Percentiles rank a stretch among this genome's conserved stretches.
Evolutionary conservation across 2,888 invertebrate species (phyloP).

Genomic region (Priocnemis perturbator): DNA sequence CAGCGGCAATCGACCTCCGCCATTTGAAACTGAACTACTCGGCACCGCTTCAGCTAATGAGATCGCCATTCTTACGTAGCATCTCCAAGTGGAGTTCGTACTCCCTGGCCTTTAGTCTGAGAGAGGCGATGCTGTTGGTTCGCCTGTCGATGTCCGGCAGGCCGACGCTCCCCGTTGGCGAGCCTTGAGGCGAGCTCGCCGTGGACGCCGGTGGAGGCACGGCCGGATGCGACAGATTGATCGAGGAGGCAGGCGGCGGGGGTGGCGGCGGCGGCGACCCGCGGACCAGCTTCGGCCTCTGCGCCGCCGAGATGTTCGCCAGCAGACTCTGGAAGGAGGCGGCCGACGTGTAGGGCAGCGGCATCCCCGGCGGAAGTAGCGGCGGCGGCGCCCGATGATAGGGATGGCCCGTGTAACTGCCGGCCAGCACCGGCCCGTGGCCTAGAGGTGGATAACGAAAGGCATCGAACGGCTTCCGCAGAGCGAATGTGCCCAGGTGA

Average conservation of each 20-base stretch:
- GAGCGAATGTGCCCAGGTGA: conserved; percentile 84
- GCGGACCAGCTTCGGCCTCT: conserved; percentile 76
- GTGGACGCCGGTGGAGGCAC: conserved; percentile 55
- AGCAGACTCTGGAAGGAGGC: conserved; percentile 90
- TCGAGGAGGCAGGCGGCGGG: conserved; percentile 68
- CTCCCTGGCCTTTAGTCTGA: conserved; percentile 91
- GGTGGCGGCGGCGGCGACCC: conserved; percentile 72
- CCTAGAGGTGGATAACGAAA: conserved; percentile 82
- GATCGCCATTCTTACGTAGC: conserved; percentile 86
- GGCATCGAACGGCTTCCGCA: conserved; percentile 79
- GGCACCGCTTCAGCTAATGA: conserved; percentile 82
- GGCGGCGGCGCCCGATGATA: conserved; percentile 80
- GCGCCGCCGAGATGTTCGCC: conserved; percentile 85
- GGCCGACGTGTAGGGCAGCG: conserved; percentile 76
- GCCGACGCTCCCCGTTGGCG: conserved; percentile 73
- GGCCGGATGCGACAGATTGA: conserved; percentile 72
- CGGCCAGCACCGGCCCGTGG: conserved; percentile 78
- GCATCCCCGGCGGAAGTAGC: conserved; percentile 81
- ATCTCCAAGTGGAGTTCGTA: conserved; percentile 91
- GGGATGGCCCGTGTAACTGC: conserved; percentile 78
- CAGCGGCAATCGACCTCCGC: too few relatives aligned
- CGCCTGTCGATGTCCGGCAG: conserved; percentile 86
- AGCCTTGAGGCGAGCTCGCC: conserved; percentile 58
- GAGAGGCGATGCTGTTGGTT: conserved; percentile 91
- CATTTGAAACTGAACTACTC: too few relatives aligned